Percentiles rank a stretch among this genome's conserved stretches.
phyloP scores from a whole-genome alignment of 2,797 vertebrate species.

The Crocidura indochinensis region DNA sequence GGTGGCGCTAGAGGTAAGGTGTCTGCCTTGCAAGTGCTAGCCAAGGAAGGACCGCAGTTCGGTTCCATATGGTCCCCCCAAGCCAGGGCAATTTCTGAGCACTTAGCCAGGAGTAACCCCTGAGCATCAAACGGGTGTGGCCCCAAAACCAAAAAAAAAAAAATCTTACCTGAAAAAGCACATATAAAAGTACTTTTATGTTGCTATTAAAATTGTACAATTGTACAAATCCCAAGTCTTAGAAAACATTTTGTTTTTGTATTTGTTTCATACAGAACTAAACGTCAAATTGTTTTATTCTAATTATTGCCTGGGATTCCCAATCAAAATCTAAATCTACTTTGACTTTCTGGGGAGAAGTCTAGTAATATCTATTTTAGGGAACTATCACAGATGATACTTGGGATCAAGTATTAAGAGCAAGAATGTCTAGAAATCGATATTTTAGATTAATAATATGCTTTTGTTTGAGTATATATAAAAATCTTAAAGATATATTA shows the following conservation, averaged over 20 bases:
- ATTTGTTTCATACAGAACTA: not conserved
- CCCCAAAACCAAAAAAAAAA: too few species aligned
- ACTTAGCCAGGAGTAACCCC: too few species aligned
- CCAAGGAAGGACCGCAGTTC: too few species aligned
- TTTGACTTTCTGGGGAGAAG: not conserved
- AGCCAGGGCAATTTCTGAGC: too few species aligned
- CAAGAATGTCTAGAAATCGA: not conserved
- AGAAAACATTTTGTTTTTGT: not conserved
- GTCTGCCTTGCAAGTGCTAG: too few species aligned
- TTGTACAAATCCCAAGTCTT: constrained; percentile 1
- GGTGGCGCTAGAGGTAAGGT: too few species aligned
- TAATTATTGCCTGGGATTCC: not conserved
- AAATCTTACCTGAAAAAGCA: constrained; percentile 39
- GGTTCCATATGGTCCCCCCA: too few species aligned
- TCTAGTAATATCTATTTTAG: constrained; percentile 12
- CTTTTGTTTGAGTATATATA: not conserved
- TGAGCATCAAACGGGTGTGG: too few species aligned
- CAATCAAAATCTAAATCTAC: not conserved
- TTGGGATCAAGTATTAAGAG: constrained; percentile 7
- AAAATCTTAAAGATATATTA: not conserved
- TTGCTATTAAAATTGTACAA: constrained; percentile 6
- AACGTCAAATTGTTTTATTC: constrained; percentile 8
- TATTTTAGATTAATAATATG: not conserved
- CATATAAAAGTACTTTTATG: not conserved
- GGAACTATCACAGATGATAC: not conserved